Evolutionary conservation across 2,113 vertebrate species (phyloP).

Genomic region (Crocuta crocuta): DNA sequence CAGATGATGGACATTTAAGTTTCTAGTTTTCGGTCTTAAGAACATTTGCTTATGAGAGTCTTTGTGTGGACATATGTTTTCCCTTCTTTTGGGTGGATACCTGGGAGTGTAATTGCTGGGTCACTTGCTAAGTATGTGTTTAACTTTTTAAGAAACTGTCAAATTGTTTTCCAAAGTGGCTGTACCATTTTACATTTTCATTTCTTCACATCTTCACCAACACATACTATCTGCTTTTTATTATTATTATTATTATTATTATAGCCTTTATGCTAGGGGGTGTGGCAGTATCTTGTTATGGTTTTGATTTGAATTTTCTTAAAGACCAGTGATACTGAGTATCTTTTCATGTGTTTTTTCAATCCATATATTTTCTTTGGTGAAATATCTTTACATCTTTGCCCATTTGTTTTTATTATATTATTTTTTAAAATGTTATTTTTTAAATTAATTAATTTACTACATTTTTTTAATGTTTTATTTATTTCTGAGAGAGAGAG

Average conservation of each 20-base stretch:
- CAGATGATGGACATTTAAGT: not conserved
- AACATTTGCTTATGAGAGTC: not conserved
- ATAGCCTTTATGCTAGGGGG: not conserved
- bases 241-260: not conserved
- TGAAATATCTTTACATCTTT: not conserved
- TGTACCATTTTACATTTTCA: not conserved
- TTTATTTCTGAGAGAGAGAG: no score
- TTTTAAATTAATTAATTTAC: not conserved
- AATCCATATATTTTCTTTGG: not conserved
- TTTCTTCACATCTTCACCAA: not conserved
- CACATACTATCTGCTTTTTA: not conserved
- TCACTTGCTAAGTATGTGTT: not conserved
- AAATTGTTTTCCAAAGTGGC: not conserved
- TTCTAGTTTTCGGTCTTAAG: not conserved
- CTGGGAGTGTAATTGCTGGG: not conserved
- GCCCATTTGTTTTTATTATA: not conserved
- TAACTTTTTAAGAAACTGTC: not conserved
- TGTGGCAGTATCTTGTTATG: not conserved
- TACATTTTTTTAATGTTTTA: no score
- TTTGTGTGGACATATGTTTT: not conserved
- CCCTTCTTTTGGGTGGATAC: not conserved
- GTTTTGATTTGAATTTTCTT: conserved; percentile 40
- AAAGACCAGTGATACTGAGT: not conserved
- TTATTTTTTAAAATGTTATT: not conserved
- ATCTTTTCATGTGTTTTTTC: not conserved